These are phyloP conservation scores for Parotocinclus haroldoi DNA, from an alignment of 2,797 vertebrate species.

Conservation along the genomic window DNA sequence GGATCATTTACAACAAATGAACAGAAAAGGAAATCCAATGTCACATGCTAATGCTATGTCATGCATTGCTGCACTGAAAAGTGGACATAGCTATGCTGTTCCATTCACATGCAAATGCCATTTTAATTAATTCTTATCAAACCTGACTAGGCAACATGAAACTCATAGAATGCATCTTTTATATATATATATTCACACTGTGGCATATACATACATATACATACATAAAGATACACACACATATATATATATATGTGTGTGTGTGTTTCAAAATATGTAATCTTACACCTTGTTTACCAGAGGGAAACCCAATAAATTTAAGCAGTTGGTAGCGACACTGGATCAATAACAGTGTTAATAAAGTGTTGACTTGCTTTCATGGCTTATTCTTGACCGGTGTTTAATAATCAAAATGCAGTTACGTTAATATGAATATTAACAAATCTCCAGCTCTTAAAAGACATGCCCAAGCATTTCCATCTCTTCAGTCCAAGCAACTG, in stretches of 20 bases:
- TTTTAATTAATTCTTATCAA: conserved; percentile 27
- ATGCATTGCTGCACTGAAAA: conserved; percentile 35
- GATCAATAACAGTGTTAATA: conserved; percentile 34
- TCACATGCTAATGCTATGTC: conserved; percentile 33
- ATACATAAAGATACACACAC: no score
- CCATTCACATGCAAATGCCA: conserved; percentile 44
- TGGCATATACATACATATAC: no score
- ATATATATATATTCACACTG: background rate
- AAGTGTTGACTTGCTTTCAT: conserved; percentile 36
- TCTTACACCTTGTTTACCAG: conserved; percentile 24
- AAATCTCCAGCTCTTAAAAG: conserved; percentile 27
- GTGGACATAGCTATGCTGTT: conserved; percentile 29
- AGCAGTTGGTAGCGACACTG: conserved; percentile 30
- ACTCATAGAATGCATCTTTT: conserved; percentile 6
- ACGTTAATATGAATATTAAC: conserved; percentile 45
- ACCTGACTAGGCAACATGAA: conserved; percentile 29
- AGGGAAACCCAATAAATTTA: conserved; percentile 35
- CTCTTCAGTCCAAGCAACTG: conserved; percentile 27
- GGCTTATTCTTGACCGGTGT: conserved; percentile 26
- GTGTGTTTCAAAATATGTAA: no score
- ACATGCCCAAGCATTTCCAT: conserved; percentile 38
- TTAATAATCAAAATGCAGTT: conserved; percentile 38
- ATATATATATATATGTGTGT: no score
- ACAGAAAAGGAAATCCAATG: conserved; percentile 32
- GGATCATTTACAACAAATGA: conserved; percentile 19